A percentile compares a stretch with the other conserved stretches of the same genome.
Conservation (phyloP, 35 echinoderm and acorn worm genomes). For the Ophiothrix spiculata region DNA sequence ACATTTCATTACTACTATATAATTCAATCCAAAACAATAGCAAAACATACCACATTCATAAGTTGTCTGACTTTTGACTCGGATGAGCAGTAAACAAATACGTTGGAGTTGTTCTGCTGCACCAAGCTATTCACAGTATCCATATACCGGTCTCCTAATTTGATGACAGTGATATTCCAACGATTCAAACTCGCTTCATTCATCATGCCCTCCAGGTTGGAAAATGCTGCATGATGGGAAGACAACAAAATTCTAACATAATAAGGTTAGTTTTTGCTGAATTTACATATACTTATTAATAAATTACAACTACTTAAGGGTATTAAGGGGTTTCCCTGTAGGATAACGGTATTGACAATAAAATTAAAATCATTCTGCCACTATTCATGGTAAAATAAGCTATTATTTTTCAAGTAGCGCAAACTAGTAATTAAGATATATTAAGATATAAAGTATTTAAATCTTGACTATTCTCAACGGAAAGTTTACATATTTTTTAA, state of each 20-base stretch:
- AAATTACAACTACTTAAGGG: neutral
- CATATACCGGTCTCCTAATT: slow-evolving; percentile 15
- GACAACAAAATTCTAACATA: neutral
- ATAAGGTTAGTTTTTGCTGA: neutral
- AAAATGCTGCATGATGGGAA: slow-evolving; percentile 21
- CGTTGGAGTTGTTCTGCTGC: slow-evolving; percentile 44
- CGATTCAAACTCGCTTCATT: slow-evolving; percentile 19
- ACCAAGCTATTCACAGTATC: slow-evolving; percentile 29
- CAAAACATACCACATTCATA: slow-evolving; percentile 39
- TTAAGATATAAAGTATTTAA: no score
- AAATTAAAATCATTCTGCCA: neutral
- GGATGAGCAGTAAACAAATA: slow-evolving; percentile 81
- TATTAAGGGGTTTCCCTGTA: no score
- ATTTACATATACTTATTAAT: neutral
- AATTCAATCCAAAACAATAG: no score
- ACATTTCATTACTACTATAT: no score
- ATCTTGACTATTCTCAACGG: no score
- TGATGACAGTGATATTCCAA: slow-evolving; percentile 77
- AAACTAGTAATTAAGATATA: no score
- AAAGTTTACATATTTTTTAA: no score
- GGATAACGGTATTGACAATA: no score
- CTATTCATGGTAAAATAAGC: no score
- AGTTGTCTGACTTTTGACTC: slow-evolving; percentile 27
- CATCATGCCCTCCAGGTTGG: slow-evolving; percentile 40
- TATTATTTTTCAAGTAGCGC: no score